Conservation (phyloP, 2,888 invertebrate genomes). For the Philaethria dido region DNA sequence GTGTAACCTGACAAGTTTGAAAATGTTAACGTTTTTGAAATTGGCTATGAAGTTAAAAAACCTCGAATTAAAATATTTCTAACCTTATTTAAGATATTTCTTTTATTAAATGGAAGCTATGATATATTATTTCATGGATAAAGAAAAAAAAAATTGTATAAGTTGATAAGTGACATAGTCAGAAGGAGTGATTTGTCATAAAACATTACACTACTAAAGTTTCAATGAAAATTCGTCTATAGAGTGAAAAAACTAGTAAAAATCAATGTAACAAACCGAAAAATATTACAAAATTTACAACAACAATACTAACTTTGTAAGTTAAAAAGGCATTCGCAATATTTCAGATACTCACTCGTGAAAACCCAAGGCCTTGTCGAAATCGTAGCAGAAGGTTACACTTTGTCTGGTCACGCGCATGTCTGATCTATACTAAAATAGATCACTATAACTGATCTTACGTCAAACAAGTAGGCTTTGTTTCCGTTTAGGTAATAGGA, state of each 20-base stretch:
- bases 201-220: too few species aligned
- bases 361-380: slow-evolving; percentile 75
- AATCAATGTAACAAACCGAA: not conserved
- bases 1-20: not conserved
- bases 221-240: too few species aligned
- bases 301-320: not conserved
- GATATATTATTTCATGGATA: too few species aligned
- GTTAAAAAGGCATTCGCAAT: slow-evolving; percentile 27
- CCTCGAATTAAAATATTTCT: too few species aligned
- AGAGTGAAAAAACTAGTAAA: not conserved
- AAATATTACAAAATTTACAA: not conserved
- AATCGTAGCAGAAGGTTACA: slow-evolving; percentile 63
- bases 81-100: too few species aligned
- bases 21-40: not conserved
- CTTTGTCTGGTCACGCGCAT: slow-evolving; percentile 57
- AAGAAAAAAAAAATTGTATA: too few species aligned
- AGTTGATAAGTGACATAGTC: too few species aligned
- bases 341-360: slow-evolving; percentile 48
- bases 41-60: not conserved
- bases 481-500: slow-evolving; percentile 32
- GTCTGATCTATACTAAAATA: slow-evolving; percentile 40
- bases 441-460: slow-evolving; percentile 37
- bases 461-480: slow-evolving; percentile 36
- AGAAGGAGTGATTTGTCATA: too few species aligned
- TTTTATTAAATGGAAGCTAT: too few species aligned